A percentile compares a stretch with the other conserved stretches of the same genome.
phyloP scores from a whole-genome alignment of 2,797 vertebrate genomes.

The Peromyscus nudipes region DNA sequence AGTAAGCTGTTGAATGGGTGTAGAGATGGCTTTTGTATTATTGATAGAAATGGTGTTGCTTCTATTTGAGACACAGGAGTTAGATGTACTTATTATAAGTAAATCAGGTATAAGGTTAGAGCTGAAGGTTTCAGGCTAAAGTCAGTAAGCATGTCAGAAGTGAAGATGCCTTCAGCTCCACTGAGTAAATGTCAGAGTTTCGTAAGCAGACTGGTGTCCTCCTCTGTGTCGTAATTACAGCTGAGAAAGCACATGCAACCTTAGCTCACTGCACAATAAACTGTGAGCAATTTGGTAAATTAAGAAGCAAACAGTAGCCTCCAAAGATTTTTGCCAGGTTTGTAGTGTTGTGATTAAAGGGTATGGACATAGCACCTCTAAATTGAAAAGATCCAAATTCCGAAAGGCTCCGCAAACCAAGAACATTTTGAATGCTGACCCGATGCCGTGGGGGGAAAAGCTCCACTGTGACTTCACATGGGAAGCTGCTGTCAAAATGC shows the following conservation, averaged over 20 bases:
- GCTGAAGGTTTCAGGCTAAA: background rate
- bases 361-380: background rate
- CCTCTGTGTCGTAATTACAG: background rate
- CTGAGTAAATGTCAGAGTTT: too few relatives aligned
- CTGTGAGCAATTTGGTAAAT: background rate
- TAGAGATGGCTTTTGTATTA: background rate
- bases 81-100: background rate
- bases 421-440: background rate
- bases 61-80: background rate
- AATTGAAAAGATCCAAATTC: background rate
- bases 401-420: background rate
- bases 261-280: background rate
- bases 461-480: background rate
- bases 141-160: background rate
- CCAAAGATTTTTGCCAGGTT: background rate
- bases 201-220: background rate
- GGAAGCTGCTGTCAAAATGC: background rate
- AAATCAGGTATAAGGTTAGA: background rate
- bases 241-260: background rate
- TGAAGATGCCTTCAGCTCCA: background rate
- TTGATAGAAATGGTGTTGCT: constrained; percentile 26
- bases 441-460: background rate
- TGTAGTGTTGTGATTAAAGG: constrained; percentile 4
- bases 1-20: background rate
- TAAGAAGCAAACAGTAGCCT: background rate